Conservation (phyloP, 2,888 invertebrate genomes). For the Halictus ligatus region DNA sequence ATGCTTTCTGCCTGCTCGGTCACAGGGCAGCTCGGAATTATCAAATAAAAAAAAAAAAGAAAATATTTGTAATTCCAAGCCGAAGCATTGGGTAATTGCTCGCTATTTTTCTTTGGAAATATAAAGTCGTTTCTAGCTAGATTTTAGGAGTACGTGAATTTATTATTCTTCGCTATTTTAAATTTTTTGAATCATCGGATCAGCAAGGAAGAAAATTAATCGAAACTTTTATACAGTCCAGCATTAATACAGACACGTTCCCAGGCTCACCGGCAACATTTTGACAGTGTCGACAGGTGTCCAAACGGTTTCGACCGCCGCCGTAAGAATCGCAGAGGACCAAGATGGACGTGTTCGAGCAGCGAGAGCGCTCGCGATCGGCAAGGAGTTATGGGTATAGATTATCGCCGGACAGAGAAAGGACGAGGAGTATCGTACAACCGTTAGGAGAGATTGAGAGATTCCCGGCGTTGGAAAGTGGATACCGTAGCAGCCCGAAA, state of each 20-base stretch:
- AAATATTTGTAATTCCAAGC: background rate
- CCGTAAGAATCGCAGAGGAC: background rate
- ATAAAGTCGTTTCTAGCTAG: no score
- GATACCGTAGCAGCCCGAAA: conserved; percentile 18
- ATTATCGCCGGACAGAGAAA: conserved; percentile 61
- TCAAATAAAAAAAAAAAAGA: no score
- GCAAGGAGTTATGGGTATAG: conserved; percentile 65
- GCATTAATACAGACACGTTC: background rate
- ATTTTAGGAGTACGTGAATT: no score
- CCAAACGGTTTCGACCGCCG: background rate
- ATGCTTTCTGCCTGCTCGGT: background rate
- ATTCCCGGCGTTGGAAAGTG: conserved; percentile 57
- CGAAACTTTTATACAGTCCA: no score
- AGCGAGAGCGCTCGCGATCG: conserved; percentile 37
- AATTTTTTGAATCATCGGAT: no score
- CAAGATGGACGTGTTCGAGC: background rate
- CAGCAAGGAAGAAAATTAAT: no score
- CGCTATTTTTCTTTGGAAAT: no score
- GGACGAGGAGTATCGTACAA: conserved; percentile 58
- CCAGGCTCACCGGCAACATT: background rate
- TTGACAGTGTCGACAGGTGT: background rate
- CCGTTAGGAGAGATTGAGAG: conserved; percentile 71
- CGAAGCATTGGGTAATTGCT: no score
- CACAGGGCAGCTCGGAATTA: background rate
- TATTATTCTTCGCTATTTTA: no score